A percentile compares a stretch with the other conserved stretches of the same genome.
phyloP scores from a whole-genome alignment of 1,140 invertebrate species.

The Ceratina australensis region DNA sequence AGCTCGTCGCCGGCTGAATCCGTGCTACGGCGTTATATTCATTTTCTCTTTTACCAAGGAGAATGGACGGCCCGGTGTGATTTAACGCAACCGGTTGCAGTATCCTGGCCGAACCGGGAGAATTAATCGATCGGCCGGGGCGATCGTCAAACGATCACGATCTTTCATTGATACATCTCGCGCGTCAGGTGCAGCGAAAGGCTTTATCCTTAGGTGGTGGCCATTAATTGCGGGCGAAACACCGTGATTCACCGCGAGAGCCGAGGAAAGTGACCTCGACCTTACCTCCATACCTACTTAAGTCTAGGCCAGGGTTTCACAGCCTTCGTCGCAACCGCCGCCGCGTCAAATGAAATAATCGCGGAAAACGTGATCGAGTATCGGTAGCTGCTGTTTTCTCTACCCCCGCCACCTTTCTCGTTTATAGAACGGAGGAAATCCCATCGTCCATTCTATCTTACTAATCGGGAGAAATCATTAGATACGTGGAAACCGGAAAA shows the following conservation, averaged over 20 bases:
- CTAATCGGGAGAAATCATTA: constrained; percentile 34
- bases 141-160: not conserved
- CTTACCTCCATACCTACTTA: constrained; percentile 76
- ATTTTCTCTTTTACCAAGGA: constrained; percentile 14
- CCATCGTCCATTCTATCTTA: not conserved
- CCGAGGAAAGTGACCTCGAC: constrained; percentile 61
- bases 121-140: constrained; percentile 9
- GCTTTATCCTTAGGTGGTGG: not conserved
- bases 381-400: constrained; percentile 25
- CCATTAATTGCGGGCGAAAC: constrained; percentile 17
- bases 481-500: constrained; percentile 21
- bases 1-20: not conserved
- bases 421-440: constrained; percentile 9
- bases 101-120: not conserved
- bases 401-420: constrained; percentile 43
- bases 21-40: not conserved
- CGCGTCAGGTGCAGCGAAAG: constrained; percentile 22
- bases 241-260: constrained; percentile 18
- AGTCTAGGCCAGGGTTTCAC: constrained; percentile 62
- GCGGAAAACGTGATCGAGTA: constrained; percentile 11
- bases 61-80: not conserved
- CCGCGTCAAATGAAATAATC: not conserved
- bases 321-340: constrained; percentile 23
- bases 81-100: constrained; percentile 1
- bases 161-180: constrained; percentile 18